Conservation (phyloP, 2,113 vertebrate genomes). For the Dromiciops gliroides region DNA sequence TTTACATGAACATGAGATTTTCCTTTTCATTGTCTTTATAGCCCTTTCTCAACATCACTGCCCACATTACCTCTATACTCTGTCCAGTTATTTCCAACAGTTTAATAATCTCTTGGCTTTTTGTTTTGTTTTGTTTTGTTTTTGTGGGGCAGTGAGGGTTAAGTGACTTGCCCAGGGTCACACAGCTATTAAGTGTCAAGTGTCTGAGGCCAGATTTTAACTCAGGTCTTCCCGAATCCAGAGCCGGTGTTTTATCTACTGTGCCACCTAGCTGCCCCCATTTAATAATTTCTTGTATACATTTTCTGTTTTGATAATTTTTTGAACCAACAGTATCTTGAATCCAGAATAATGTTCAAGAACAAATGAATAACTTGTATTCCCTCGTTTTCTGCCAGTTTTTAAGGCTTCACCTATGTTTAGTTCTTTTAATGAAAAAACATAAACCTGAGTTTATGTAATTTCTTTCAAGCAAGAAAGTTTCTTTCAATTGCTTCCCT, state of each 20-base stretch:
- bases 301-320: not conserved
- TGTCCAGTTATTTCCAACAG: not conserved
- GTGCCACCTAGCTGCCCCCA: too few species aligned
- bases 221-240: too few species aligned
- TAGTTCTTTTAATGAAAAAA: not conserved
- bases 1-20: not conserved
- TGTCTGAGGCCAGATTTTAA: too few species aligned
- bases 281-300: not conserved
- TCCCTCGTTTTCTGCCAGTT: not conserved
- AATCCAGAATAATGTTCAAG: not conserved
- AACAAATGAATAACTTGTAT: not conserved
- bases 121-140: too few species aligned
- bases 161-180: too few species aligned
- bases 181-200: too few species aligned
- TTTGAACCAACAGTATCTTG: not conserved
- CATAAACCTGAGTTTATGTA: not conserved
- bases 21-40: not conserved
- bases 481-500: not conserved
- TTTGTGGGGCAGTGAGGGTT: too few species aligned
- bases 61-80: not conserved
- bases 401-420: not conserved
- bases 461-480: not conserved
- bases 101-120: not conserved
- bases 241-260: too few species aligned
- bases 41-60: not conserved